Evolutionary conservation across 2,113 vertebrate genomes (phyloP).

Genomic region (human (Homo sapiens)): GRCh38 chr1:201400501-201401000

Average conservation of each 20-base stretch:
- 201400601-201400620: not conserved
- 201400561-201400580: not conserved
- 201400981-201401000: not conserved
- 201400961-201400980: not conserved
- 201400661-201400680: not conserved
- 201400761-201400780: not conserved
- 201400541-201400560: not conserved
- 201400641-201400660: not conserved
- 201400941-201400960: accelerated
- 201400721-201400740: not conserved
- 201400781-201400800: not conserved
- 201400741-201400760: not conserved
- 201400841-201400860: not conserved
- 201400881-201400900: not conserved
- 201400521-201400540: not conserved
- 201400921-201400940: accelerated
- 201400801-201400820: not conserved
- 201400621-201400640: not conserved
- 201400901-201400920: not conserved
- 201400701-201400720: not conserved
- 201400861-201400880: not conserved
- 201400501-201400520: not conserved
- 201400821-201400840: not conserved
- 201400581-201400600: not conserved
- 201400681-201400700: not conserved